A percentile compares a stretch with the other conserved stretches of the same genome.
These are phyloP conservation scores for Tupaia tana DNA, from an alignment of 2,113 vertebrate genomes.

Conservation along the genomic window DNA sequence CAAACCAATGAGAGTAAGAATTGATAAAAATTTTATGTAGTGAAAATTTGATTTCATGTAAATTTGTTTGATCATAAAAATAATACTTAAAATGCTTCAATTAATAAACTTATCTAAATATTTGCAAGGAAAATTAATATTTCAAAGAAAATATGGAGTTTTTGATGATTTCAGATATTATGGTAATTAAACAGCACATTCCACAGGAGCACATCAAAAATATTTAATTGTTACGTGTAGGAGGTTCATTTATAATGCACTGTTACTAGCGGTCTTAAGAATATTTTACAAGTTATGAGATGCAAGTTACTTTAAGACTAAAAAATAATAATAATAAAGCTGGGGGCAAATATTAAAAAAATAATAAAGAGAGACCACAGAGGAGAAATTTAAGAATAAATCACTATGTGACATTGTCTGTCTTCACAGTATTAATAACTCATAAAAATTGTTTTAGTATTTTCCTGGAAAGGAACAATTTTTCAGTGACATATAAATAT, in stretches of 20 bases:
- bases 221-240: neutral
- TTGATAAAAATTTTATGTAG: neutral
- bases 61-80: neutral
- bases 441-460: neutral
- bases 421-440: neutral
- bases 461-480: too few species aligned
- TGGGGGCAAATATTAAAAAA: neutral
- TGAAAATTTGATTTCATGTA: neutral
- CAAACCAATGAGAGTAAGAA: neutral
- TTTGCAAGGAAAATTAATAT: neutral
- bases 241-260: neutral
- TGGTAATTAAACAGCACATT: neutral
- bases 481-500: neutral
- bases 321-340: neutral
- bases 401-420: neutral
- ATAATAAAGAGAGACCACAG: neutral
- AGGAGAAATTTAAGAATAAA: neutral
- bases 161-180: neutral
- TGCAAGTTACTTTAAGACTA: too few species aligned
- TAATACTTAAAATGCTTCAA: neutral
- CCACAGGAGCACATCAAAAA: neutral
- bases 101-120: neutral
- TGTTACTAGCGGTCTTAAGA: too few species aligned
- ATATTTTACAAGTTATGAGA: too few species aligned
- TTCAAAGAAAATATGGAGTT: neutral